Evolutionary conservation across 2,797 vertebrate species (phyloP).

Genomic region (Lepus townsendii): DNA sequence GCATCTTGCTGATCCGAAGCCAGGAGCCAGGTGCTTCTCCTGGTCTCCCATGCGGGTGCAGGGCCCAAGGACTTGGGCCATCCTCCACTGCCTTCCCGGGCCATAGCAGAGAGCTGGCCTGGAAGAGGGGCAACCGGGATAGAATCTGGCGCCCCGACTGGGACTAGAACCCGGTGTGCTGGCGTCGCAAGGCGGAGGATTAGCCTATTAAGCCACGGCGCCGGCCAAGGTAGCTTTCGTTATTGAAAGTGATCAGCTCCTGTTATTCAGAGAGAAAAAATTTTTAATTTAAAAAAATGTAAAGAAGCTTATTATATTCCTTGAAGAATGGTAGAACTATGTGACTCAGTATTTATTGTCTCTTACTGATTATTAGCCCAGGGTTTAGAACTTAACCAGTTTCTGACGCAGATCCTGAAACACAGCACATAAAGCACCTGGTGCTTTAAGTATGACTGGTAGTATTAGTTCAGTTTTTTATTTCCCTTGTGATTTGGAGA

Average conservation of each 20-base stretch:
- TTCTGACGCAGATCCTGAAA: neutral
- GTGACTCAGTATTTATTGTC: neutral
- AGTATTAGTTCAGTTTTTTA: neutral
- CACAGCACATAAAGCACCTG: neutral
- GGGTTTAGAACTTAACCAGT: neutral
- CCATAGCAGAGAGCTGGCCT: too few relatives aligned
- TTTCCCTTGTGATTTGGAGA: slow-evolving; percentile 34
- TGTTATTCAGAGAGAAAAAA: slow-evolving; percentile 31
- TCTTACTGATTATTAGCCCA: neutral
- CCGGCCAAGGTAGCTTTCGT: neutral
- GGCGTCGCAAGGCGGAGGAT: too few relatives aligned
- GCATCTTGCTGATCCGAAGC: too few relatives aligned
- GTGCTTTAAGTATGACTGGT: neutral
- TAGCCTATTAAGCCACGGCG: too few relatives aligned
- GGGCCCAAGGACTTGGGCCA: too few relatives aligned
- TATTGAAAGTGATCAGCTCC: slow-evolving; percentile 3
- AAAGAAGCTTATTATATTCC: slow-evolving; percentile 4
- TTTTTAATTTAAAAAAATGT: slow-evolving; percentile 47
- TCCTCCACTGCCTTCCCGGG: too few relatives aligned
- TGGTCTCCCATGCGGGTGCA: too few relatives aligned
- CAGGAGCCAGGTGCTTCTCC: too few relatives aligned
- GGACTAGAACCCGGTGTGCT: too few relatives aligned
- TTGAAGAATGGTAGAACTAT: slow-evolving; percentile 36
- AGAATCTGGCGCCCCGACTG: too few relatives aligned
- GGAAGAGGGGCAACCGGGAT: too few relatives aligned